Evolutionary conservation across 1,140 invertebrate species (phyloP).

Genomic region (Lerema accius): DNA sequence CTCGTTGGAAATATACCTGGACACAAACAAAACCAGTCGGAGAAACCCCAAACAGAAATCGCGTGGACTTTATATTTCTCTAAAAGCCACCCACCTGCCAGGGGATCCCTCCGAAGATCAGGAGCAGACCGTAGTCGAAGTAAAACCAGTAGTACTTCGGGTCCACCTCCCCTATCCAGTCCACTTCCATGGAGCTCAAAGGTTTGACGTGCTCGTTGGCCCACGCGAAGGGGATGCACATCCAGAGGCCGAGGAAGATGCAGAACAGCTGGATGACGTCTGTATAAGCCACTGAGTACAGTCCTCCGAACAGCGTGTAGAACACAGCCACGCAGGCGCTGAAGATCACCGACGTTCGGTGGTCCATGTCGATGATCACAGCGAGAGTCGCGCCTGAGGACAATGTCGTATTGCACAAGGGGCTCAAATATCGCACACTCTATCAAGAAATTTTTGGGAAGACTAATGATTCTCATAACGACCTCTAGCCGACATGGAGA

Average conservation of each 20-base stretch:
- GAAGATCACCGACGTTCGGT: conserved; percentile 95
- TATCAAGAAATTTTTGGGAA: too few relatives aligned
- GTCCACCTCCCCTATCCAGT: conserved; percentile 94
- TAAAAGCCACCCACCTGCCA: conserved; percentile 97
- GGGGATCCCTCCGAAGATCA: conserved; percentile 98
- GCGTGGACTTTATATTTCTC: too few relatives aligned
- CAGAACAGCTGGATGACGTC: conserved; percentile 99
- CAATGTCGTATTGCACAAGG: too few relatives aligned
- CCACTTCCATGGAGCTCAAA: conserved; percentile 90
- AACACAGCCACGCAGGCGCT: conserved; percentile 98
- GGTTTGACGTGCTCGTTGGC: conserved; percentile 91
- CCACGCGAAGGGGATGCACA: conserved; percentile 98
- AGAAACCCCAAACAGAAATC: too few relatives aligned
- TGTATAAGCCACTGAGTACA: conserved; percentile 99
- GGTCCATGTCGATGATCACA: conserved; percentile 98
- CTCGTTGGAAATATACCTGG: conserved; percentile 98
- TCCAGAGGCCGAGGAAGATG: conserved; percentile 99
- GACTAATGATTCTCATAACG: too few relatives aligned
- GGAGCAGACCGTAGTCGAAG: conserved; percentile 94
- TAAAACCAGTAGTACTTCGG: conserved; percentile 91
- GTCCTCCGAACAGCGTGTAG: conserved; percentile 98
- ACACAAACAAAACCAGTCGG: too few relatives aligned
- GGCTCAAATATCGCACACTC: too few relatives aligned
- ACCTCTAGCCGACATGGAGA: too few relatives aligned
- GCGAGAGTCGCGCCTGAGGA: conserved; percentile 93